Percentiles rank a stretch among this genome's conserved stretches.
Evolutionary conservation across 2,888 invertebrate genomes (phyloP).

Genomic region (Caenorhabditis becei): DNA sequence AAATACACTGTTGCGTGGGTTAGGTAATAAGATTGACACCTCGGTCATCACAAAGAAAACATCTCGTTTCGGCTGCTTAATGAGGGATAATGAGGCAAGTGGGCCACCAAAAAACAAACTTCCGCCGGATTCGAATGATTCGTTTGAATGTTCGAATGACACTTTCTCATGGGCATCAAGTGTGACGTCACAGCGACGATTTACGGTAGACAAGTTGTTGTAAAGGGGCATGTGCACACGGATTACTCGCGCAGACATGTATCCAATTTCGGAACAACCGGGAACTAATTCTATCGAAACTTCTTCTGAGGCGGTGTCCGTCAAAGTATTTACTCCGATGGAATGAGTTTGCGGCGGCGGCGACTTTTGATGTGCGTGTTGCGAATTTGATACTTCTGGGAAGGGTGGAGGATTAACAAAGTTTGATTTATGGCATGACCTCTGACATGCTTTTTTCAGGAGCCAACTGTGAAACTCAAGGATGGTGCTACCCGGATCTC

Average conservation of each 20-base stretch:
- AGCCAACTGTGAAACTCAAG: conserved; percentile 9
- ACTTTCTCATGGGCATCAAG: conserved; percentile 13
- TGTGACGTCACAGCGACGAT: conserved; percentile 1
- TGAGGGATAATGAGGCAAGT: conserved; percentile 22
- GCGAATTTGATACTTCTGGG: conserved; percentile 55
- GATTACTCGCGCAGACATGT: background rate
- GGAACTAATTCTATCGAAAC: background rate
- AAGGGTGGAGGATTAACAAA: conserved; percentile 29
- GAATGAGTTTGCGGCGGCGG: conserved; percentile 1
- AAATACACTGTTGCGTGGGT: conserved; percentile 25
- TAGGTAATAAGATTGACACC: conserved; percentile 49
- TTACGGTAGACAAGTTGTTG: conserved; percentile 8
- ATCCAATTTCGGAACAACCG: background rate
- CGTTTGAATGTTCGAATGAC: conserved; percentile 1
- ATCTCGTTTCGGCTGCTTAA: conserved; percentile 14
- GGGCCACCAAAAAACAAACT: conserved; percentile 32
- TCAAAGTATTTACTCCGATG: background rate
- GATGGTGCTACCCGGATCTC: conserved; percentile 41
- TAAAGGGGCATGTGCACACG: conserved; percentile 6
- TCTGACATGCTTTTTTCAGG: conserved; percentile 31
- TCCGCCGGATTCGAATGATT: conserved; percentile 15
- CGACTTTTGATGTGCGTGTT: conserved; percentile 33
- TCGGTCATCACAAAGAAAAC: conserved; percentile 19
- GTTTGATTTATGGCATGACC: background rate
- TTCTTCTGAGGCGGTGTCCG: conserved; percentile 20